Evolutionary conservation across 1,140 invertebrate genomes (phyloP), one percentile per base, ranked within the genome.

Genomic region (Philotrypesis tridentata): DNA sequence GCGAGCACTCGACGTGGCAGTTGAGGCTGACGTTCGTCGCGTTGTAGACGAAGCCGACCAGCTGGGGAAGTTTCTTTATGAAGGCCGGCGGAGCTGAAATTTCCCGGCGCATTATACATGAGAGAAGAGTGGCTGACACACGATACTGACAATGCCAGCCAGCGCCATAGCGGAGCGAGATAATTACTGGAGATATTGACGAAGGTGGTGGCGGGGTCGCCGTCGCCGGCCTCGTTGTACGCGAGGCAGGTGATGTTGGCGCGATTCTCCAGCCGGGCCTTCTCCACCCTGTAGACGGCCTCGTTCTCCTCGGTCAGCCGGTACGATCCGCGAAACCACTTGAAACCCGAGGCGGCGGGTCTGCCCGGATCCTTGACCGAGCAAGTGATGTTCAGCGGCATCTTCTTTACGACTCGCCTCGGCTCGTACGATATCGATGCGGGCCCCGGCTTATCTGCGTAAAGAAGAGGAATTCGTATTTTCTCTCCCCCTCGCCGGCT

Each of bases 171-270:
- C n/a, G 14, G 8, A 83, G 92, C 93, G 87, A 76, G 84, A 79
- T 87, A 83, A 86, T 93, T 91, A 97, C 96, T 96, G 17, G 95
- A 93, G 40, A 97, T 96, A 87, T 97, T 94, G 83, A 98, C 94
- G 86, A 93, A 93, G 25, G 94, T 93, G 23, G 93, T 94, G 6
- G 95, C 96, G 11, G 94, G 92, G 70, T 94, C 93, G 3, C 97
- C 96, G 83, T 95, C 94, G 0, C 97, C 97, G 6, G 96, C 97
- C 29, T 95, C 94, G 89, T 97, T 98, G 86, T 94, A 93, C 0
- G 96, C 96, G 79, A 95, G 93, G 87, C 97, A 98, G 0, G 96
- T 96, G 91, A 97, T 97, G 92, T 97, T 97, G 84, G 96, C 95
- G 65, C 96, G 93, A 37, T 95, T 96, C 87, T 96, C 95, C 43